Evolutionary conservation across 2,888 invertebrate species (phyloP), one percentile per base, ranked within the genome.

Genomic region (Sericinus montela): DNA sequence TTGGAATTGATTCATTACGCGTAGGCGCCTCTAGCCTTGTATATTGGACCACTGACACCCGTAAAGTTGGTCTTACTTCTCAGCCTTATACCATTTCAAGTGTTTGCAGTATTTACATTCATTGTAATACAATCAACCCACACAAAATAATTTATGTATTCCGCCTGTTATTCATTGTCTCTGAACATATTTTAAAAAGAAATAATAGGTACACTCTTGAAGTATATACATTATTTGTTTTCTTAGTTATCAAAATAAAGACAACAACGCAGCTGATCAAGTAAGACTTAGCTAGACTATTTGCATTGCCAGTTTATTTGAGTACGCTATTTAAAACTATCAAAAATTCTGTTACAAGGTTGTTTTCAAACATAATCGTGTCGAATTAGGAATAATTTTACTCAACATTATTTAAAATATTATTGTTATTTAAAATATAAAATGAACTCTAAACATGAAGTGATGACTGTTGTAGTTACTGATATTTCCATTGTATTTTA

Each of bases 1-100:
- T 25, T 47, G 23, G 16, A 50, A 19, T 19, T 45, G 11, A 41
- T 53, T 44, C 35, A 67, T 68, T 61, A 65, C 19, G 78, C 67
- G 82, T 80, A 62, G 82, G 82, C 63, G 69, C 67, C 56, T 32
- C 56, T 64, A 77, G 72, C 81, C 82, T 82, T 80, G 78, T 69
- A 65, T 68, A 68, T 63, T 65, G 32, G 69, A 61, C 65, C 57
- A 52, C 51, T 46, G 52, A 48, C 53, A 55, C 55, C 69, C 71
- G 72, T 75, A 75, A 76, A 80, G 79, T 70, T 61, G 51, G 57
- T 58, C 58, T 61, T 56, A 58, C 53, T 57, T 59, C 59, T 63
- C 58, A 55, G 56, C 80, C 79, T 72, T 78, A 71, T 77, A 73
- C 52, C 75, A 72, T 54, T 48, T 58, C 48, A 54, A 53, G 34